Percentiles rank a stretch among this genome's conserved stretches.
Evolutionary conservation across 2,797 vertebrate species (phyloP).

Genomic region (Spinibarbus caldwelli): DNA sequence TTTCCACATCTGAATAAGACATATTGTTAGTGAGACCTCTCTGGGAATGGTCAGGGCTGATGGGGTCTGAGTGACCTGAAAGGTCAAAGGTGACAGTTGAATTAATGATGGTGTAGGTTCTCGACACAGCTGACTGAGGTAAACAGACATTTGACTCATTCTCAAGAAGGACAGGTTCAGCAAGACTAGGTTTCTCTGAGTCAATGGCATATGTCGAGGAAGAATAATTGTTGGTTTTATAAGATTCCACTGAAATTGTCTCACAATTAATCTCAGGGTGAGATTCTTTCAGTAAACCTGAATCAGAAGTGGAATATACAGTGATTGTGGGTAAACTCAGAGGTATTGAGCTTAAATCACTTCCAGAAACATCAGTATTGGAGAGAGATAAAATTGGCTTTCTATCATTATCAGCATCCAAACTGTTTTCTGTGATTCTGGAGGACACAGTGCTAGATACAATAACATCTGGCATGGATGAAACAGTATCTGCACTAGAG

Average conservation of each 20-base stretch:
- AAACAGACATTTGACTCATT: not conserved
- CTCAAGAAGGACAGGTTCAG: conserved; percentile 19
- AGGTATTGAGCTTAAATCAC: not conserved
- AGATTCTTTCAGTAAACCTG: conserved; percentile 2
- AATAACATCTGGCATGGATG: not conserved
- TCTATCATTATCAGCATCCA: not conserved
- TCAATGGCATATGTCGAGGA: not conserved
- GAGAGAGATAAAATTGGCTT: not conserved
- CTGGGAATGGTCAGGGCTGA: not conserved
- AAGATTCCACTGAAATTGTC: conserved; percentile 18
- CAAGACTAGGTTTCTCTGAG: conserved; percentile 21
- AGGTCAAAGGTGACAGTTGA: conserved; percentile 22
- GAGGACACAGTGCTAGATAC: not conserved
- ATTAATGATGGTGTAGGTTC: not conserved
- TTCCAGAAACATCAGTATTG: not conserved
- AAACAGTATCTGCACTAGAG: not conserved
- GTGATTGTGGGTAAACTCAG: not conserved
- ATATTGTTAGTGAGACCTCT: not conserved
- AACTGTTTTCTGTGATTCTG: not conserved
- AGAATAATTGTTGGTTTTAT: not conserved
- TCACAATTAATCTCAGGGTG: not conserved
- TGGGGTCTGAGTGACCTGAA: not conserved
- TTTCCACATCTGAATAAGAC: not conserved
- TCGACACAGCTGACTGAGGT: not conserved
- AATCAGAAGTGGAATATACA: not conserved